phyloP scores from a whole-genome alignment of 2,888 invertebrate species.

The Abrostola triplasia region DNA sequence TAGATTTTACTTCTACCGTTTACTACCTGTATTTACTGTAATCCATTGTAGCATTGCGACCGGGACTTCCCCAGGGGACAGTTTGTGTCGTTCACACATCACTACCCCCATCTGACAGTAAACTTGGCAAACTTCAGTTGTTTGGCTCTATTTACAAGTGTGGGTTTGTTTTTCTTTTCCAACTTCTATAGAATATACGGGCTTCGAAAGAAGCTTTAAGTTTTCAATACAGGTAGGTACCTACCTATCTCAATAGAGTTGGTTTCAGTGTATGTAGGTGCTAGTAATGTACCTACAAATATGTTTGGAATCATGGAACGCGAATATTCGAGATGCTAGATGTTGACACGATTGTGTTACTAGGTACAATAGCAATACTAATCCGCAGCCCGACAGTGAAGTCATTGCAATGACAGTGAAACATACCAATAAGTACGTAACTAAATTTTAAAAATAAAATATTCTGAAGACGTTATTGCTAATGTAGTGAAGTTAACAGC shows the following conservation, averaged over 20 bases:
- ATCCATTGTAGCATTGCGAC: constrained; percentile 14
- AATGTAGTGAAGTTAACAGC: no score
- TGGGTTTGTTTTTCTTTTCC: constrained; percentile 52
- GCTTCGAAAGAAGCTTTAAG: constrained; percentile 42
- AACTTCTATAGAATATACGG: constrained; percentile 56
- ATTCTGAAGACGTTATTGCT: no score
- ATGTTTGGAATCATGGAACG: no score
- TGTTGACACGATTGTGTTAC: no score
- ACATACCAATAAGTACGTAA: no score
- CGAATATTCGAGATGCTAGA: no score
- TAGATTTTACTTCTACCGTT: neutral
- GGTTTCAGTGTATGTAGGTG: neutral
- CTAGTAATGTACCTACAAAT: neutral
- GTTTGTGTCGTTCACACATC: constrained; percentile 60
- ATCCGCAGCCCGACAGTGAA: no score
- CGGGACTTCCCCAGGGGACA: constrained; percentile 48
- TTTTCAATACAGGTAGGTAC: constrained; percentile 30
- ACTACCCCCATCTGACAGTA: constrained; percentile 54
- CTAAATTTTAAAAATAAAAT: no score
- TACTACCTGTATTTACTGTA: neutral
- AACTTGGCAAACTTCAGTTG: constrained; percentile 51
- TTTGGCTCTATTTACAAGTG: constrained; percentile 51
- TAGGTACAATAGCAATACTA: no score
- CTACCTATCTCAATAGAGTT: neutral
- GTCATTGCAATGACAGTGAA: no score